Evolutionary conservation across 35 echinoderm and acorn worm genomes (phyloP).

Genomic region (Apostichopus parvimensis): DNA sequence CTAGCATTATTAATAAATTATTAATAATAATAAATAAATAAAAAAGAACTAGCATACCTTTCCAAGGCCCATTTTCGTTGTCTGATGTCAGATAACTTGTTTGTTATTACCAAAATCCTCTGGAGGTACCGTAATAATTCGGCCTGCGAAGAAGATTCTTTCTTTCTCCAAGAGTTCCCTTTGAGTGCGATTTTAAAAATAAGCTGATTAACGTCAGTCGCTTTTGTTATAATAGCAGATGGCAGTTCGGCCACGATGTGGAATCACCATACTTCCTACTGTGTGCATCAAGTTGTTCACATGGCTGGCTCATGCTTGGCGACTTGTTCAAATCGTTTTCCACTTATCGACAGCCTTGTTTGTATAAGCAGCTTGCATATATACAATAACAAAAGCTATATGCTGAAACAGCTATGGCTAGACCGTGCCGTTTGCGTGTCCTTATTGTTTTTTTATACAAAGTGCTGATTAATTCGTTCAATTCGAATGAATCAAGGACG

Average conservation of each 20-base stretch:
- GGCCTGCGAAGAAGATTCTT: too few relatives aligned
- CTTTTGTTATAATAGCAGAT: not conserved
- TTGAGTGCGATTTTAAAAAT: not conserved
- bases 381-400: too few relatives aligned
- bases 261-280: too few relatives aligned
- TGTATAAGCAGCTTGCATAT: too few relatives aligned
- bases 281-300: not conserved
- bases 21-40: not conserved
- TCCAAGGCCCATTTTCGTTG: not conserved
- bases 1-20: not conserved
- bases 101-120: too few relatives aligned
- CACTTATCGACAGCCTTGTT: not conserved
- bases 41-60: not conserved
- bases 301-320: not conserved
- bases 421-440: too few relatives aligned
- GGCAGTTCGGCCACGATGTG: not conserved
- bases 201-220: not conserved
- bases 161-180: too few relatives aligned
- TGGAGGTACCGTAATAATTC: too few relatives aligned
- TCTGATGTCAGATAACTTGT: not conserved
- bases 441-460: too few relatives aligned
- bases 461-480: too few relatives aligned
- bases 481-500: not conserved
- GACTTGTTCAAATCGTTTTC: not conserved
- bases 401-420: too few relatives aligned